Percentiles rank a stretch among this genome's conserved stretches.
Conservation (phyloP, 2,113 vertebrate genomes). For the Colistium nudipinnis region DNA sequence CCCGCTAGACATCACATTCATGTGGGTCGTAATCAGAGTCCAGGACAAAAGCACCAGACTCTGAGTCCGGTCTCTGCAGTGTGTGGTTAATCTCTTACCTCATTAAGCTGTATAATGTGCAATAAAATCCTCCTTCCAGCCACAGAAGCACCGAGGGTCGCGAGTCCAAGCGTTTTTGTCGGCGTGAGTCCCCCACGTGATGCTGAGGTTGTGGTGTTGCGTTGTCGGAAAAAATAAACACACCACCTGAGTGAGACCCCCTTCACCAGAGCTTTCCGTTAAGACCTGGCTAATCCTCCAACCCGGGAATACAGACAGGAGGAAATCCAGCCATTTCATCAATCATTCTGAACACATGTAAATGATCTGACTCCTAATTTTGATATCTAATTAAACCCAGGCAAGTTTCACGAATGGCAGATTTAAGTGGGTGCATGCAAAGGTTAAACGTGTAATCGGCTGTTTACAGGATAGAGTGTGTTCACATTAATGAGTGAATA, state of each 20-base stretch:
- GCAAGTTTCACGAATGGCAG: not conserved
- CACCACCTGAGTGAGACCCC: slow-evolving; percentile 1
- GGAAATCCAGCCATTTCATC: slow-evolving; percentile 79
- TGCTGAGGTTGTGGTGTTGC: not conserved
- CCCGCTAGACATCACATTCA: too few relatives aligned
- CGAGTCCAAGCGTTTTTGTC: too few relatives aligned
- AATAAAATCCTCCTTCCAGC: slow-evolving; percentile 63
- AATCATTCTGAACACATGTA: slow-evolving; percentile 73
- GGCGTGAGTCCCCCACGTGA: too few relatives aligned
- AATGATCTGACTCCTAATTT: too few relatives aligned
- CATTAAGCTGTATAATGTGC: slow-evolving; percentile 74
- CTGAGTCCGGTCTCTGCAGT: slow-evolving; percentile 50
- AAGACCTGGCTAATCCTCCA: slow-evolving; percentile 85
- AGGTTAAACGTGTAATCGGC: not conserved
- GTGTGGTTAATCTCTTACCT: slow-evolving; percentile 79
- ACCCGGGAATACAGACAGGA: slow-evolving; percentile 80
- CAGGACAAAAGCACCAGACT: too few relatives aligned
- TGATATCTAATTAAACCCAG: too few relatives aligned
- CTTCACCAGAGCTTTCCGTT: slow-evolving; percentile 68
- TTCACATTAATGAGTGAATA: too few relatives aligned
- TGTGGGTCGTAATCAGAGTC: too few relatives aligned
- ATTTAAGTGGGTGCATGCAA: not conserved
- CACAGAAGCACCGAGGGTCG: slow-evolving; percentile 35
- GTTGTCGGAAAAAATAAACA: slow-evolving; percentile 30
- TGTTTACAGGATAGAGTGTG: not conserved